Evolutionary conservation across 2,113 vertebrate species (phyloP), one percentile per base, ranked within the genome.

Genomic region (Phalacrocorax aristotelis): DNA sequence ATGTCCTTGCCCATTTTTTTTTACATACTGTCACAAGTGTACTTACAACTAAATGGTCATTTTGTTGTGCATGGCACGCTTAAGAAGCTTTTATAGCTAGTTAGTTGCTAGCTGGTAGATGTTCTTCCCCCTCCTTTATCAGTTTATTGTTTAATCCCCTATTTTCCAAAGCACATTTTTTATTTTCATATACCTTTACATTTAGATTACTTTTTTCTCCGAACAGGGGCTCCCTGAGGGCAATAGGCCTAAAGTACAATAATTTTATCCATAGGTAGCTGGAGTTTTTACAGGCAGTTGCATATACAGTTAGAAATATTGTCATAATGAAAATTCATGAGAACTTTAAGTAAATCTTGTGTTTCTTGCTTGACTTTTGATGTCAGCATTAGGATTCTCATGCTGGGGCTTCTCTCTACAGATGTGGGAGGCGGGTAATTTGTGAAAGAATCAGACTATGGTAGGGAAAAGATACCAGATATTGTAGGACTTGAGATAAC

Each of bases 1-100:
- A 49, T 36, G 6, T 32, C 48, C 55, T 49, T 72, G 62, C 44
- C 49, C 16, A 1, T 29, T 46, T 82, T 46, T 82, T 11, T 85
- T 91, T 42, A 16, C 29, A 11, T 48, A 18, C 64, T 87, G 71
- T 70, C 71, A 70, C 58, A 34, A 40, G 66, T 27, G 15, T 29
- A 9, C 25, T 89, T 65, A 76, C 89, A 79, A 89, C 94, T 93
- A 72, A 90, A 90, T 69, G 55, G 76, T 86, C 86, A 40, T 90
- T 93, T 92, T 74, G 71, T 65, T 76, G 13, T 52, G 62, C 38
- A 8, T 82, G 27, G 54, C 12, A 36, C 55, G 38, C 61, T 87
- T 44, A 48, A 51, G 68, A 71, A 85, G 83, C 87, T 96, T 77
- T 84, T 69, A 29, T 25, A 82, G 69, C 65, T 70, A 62, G 6